A percentile compares a stretch with the other conserved stretches of the same genome.
Conservation (phyloP, 30 jellyfish, hydroid and myxozoan genomes). For the Phacellophora camtschatica region DNA sequence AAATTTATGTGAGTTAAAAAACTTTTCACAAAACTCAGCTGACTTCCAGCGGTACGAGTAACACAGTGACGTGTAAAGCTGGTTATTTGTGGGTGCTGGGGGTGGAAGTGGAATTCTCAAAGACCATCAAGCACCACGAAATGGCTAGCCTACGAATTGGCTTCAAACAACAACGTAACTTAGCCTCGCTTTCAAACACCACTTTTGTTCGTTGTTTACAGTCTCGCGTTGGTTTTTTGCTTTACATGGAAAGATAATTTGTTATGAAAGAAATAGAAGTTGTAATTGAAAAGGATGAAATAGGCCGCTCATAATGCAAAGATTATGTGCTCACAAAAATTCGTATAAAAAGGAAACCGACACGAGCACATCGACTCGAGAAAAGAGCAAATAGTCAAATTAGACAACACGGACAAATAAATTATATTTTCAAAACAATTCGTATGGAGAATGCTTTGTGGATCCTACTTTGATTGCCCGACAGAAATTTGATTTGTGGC, state of each 20-base stretch:
- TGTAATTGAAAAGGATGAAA: neutral
- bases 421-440: conserved; percentile 8
- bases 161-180: too few species aligned
- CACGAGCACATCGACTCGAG: neutral
- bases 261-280: too few species aligned
- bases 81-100: too few species aligned
- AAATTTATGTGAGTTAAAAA: too few species aligned
- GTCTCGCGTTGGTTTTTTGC: neutral
- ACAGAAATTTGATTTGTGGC: neutral
- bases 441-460: neutral
- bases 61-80: too few species aligned
- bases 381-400: neutral
- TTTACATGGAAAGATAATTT: too few species aligned
- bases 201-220: neutral
- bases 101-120: too few species aligned
- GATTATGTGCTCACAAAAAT: neutral
- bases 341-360: neutral
- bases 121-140: too few species aligned
- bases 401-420: neutral
- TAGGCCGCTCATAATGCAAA: neutral
- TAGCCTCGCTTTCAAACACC: neutral
- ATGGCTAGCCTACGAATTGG: too few species aligned
- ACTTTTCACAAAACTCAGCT: too few species aligned
- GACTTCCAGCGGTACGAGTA: too few species aligned
- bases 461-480: neutral